A percentile compares a stretch with the other conserved stretches of the same genome.
Evolutionary conservation across 64 coral and sea anemone genomes (phyloP).

Genomic region (Anthopleura sola): DNA sequence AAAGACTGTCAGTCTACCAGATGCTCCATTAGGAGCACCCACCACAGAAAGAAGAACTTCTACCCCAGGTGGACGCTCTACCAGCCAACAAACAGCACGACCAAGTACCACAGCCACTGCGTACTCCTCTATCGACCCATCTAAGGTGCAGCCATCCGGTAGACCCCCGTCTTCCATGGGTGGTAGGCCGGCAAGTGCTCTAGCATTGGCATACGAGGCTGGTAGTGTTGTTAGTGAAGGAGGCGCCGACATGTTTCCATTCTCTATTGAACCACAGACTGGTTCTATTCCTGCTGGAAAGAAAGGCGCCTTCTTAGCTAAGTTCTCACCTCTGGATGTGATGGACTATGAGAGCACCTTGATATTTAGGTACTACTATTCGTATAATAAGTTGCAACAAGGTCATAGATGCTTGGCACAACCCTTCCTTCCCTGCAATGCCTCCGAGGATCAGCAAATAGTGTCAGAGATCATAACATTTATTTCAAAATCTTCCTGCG

Average conservation of each 20-base stretch:
- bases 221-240: slow-evolving; percentile 80
- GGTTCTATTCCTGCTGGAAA: slow-evolving; percentile 86
- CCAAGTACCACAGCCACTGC: slow-evolving; percentile 67
- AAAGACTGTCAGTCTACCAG: slow-evolving; percentile 43
- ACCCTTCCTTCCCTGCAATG: too few species aligned
- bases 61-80: slow-evolving; percentile 47
- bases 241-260: slow-evolving; percentile 78
- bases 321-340: slow-evolving; percentile 89
- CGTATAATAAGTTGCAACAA: background rate
- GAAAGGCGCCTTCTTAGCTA: slow-evolving; percentile 63
- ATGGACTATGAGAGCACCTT: slow-evolving; percentile 70
- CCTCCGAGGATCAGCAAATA: too few species aligned
- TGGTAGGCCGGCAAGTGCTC: slow-evolving; percentile 65
- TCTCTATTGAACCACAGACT: slow-evolving; percentile 77
- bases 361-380: slow-evolving; percentile 48
- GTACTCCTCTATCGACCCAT: slow-evolving; percentile 12
- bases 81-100: slow-evolving; percentile 55
- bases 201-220: slow-evolving; percentile 82
- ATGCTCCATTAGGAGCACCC: slow-evolving; percentile 12
- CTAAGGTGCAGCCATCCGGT: background rate
- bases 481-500: too few species aligned
- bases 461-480: too few species aligned
- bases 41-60: background rate
- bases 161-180: slow-evolving; percentile 44
- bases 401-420: too few species aligned